Base-by-base conservation (phyloP, 2,797 vertebrate genomes). In the Sebastolobus altivelis region DNA sequence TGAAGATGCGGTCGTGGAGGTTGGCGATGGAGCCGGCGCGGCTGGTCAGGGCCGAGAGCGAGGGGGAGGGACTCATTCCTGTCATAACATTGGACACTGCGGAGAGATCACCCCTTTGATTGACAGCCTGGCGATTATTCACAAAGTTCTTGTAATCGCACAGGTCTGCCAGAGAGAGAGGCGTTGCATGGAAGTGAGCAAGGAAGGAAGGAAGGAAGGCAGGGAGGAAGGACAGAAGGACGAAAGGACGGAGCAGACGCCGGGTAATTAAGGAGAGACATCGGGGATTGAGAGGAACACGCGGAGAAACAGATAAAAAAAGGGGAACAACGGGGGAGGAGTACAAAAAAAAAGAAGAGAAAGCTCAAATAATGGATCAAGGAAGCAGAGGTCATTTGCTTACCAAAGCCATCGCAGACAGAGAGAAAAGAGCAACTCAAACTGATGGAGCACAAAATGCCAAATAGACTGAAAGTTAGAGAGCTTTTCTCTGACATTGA, bases 71-170 rank as follows among this genome's bases (percentile, higher is more conserved):
- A 86, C 98, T 99, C 97, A 99, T 97, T 88, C 97, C 98, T 10
- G 97, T 98, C 88, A 99, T 97, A 89, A 95, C 97, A 29, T 98
- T 95, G 96, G 97, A 97, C 97, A 99, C 98, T 99, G 98, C 96
- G 97, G 97, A 99, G 95, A 99, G 97, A 99, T 97, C 96, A 98
- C 96, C 97, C 95, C 96, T 96, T 95, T 96, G 96, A 96, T 95
- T 97, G 96, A 96, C 93, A 95, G 95, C 94, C 96, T 96, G 95
- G 94, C 91, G 90, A 94, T 94, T 96, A 96, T 92, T 94, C 86
- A 96, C 96, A 96, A 95, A 96, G 96, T 97, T 97, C 95, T 97
- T 97, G 96, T 97, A 95, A 97, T 97, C 96, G 92, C 96, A 97
- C 95, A 97, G 89, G 93, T 99, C 98, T 98, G 95, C 88, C 94